A percentile compares a stretch with the other conserved stretches of the same genome.
Evolutionary conservation across 2,888 invertebrate genomes (phyloP).

Genomic region (Mylabris sibirica): DNA sequence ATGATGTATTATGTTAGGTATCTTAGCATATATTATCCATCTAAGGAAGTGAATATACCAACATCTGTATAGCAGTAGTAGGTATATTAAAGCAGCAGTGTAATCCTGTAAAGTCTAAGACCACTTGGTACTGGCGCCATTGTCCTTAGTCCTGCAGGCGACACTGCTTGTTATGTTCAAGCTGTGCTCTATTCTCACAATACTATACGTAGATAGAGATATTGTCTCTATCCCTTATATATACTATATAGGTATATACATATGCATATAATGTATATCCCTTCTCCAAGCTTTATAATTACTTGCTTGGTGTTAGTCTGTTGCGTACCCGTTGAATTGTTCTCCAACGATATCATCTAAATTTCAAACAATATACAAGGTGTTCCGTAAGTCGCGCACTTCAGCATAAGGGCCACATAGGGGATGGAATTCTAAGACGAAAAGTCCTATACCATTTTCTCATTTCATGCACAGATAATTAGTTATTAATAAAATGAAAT

Average conservation of each 20-base stretch:
- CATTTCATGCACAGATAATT: too few species aligned
- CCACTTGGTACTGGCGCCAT: constrained; percentile 37
- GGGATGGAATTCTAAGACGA: too few species aligned
- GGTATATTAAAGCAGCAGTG: constrained; percentile 19
- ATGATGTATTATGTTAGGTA: constrained; percentile 16
- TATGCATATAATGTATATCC: not conserved
- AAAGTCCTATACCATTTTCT: too few species aligned
- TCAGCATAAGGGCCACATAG: too few species aligned
- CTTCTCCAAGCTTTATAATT: not conserved
- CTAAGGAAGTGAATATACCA: constrained; percentile 14
- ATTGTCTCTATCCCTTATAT: not conserved
- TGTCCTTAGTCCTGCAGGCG: constrained; percentile 38
- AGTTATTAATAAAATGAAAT: too few species aligned
- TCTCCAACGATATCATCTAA: not conserved
- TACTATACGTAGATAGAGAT: not conserved
- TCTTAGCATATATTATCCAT: not conserved
- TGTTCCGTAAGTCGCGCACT: too few species aligned
- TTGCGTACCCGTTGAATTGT: not conserved
- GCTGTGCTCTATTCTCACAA: constrained; percentile 27
- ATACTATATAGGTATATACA: too few species aligned
- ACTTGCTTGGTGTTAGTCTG: not conserved
- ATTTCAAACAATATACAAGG: not conserved
- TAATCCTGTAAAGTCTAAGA: constrained; percentile 26
- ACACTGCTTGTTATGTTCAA: constrained; percentile 39
- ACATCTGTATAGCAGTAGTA: constrained; percentile 13